Base-by-base conservation (phyloP, 2,888 invertebrate species). In the Ernsta delagoae region DNA sequence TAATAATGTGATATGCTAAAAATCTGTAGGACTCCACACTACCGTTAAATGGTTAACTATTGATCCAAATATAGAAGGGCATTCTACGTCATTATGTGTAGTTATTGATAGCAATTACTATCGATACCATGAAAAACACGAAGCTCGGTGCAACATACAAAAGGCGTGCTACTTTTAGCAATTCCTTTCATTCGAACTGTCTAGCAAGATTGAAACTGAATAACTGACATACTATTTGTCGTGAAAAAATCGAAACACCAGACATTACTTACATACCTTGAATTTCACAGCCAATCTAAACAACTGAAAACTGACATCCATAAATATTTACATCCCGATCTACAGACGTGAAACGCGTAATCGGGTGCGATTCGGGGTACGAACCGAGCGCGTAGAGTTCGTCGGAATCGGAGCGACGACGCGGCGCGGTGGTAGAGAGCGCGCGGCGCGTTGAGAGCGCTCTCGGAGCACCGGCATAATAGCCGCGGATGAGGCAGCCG, bases 281-380 rank as follows among this genome's bases (percentile, higher is more conserved):
- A 92, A 92, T 90, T 90, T 92, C 88, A 92, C 91, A 91, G 92
- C 90, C 91, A 91, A 92, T 92, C 90, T 92, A 92, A 92, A 92
- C 90, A 92, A 92, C 89, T 90, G 89, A 90, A 92, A 91, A 91
- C 90, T 92, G 92, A 90, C 92, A 92, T 92, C 92, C 91, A 90
- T 92, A 92, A 92, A 92, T 92, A 92, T 92, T 92, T 92, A 92
- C 92, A 92, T 91, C 91, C 85, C 86, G 88, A 83, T 80, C 82
- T 86, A 87, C 82, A 83, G 86, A 86, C 83, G 88, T 83, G 84
- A 83, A 86, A 84, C 83, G 86, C 83, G 86, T 86, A 83, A 83
- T 84, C 83, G 85, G 83, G 84, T 87, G 84, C 83, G 86, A 83
- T 86, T 83, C 79, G 83, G 80, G 82, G 79, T 79, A 81, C 78